These are phyloP conservation scores for Pachycephus smyrnensis DNA, from an alignment of 2,888 invertebrate genomes.

Conservation along the genomic window DNA sequence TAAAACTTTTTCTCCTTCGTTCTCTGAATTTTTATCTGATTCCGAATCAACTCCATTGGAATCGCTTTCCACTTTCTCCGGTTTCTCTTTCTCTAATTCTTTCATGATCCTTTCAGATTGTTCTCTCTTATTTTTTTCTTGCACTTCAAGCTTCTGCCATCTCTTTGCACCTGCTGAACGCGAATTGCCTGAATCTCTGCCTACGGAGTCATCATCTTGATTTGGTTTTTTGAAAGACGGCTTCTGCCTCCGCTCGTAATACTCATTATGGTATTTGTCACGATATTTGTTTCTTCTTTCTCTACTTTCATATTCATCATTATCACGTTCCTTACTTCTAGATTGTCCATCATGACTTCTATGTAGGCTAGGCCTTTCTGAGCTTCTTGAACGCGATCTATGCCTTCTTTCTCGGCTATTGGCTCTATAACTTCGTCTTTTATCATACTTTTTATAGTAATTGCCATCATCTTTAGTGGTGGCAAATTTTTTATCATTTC, in stretches of 20 bases:
- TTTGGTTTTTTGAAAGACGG: conserved; percentile 49
- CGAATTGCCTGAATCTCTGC: conserved; percentile 11
- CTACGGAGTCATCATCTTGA: conserved; percentile 32
- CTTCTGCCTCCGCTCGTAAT: conserved; percentile 25
- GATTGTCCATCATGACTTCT: conserved; percentile 19
- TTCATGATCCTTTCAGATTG: conserved; percentile 3
- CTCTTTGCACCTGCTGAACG: conserved; percentile 33
- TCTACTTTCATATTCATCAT: conserved; percentile 31
- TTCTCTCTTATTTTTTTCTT: neutral
- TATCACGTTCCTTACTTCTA: conserved; percentile 35
- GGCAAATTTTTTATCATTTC: neutral
- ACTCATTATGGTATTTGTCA: conserved; percentile 28
- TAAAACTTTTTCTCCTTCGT: conserved; percentile 62
- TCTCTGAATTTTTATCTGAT: conserved; percentile 16
- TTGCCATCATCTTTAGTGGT: conserved; percentile 10
- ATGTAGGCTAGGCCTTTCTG: conserved; percentile 11
- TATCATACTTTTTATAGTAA: conserved; percentile 21
- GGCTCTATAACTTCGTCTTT: neutral
- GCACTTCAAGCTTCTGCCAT: conserved; percentile 38
- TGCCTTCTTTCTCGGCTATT: conserved; percentile 3
- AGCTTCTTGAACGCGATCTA: conserved; percentile 12
- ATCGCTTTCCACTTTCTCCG: conserved; percentile 26
- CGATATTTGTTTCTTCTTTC: neutral
- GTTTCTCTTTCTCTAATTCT: conserved; percentile 32
- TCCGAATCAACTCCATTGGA: conserved; percentile 20